Percentiles rank a stretch among this genome's conserved stretches.
Evolutionary conservation across 2,888 invertebrate species (phyloP).

Genomic region (Amaurobius ferox): DNA sequence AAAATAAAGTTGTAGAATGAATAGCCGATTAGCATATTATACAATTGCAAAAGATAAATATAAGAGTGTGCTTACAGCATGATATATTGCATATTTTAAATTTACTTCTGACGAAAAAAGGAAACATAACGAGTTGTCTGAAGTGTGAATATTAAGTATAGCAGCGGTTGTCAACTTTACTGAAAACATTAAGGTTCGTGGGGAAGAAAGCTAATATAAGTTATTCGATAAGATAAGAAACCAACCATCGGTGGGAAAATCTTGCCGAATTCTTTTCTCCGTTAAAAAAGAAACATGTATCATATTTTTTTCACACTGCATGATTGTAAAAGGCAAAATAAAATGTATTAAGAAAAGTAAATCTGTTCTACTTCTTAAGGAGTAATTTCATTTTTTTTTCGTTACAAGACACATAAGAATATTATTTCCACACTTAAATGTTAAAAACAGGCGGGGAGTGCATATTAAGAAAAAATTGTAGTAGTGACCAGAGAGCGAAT

Average conservation of each 20-base stretch:
- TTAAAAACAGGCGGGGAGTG: neutral
- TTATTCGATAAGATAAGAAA: neutral
- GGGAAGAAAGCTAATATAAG: constrained; percentile 5
- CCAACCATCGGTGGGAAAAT: neutral
- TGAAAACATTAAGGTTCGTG: neutral
- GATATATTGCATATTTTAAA: no score
- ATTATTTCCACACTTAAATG: constrained; percentile 17
- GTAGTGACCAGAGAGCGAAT: neutral
- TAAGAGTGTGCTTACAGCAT: no score
- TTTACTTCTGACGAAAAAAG: no score
- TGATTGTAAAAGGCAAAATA: neutral
- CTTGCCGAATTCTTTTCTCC: neutral
- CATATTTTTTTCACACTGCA: neutral
- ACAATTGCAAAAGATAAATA: no score
- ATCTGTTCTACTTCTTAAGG: neutral
- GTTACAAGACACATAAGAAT: constrained; percentile 3
- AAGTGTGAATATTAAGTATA: no score
- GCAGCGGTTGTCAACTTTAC: no score
- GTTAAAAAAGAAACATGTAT: neutral
- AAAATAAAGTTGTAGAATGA: no score
- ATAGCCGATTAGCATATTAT: no score
- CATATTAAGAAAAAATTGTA: neutral
- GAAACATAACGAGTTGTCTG: no score
- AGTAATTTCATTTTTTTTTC: constrained; percentile 1
- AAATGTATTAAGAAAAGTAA: neutral